Evolutionary conservation across 1,140 invertebrate species (phyloP), one percentile per base, ranked within the genome.

Genomic region (Yoshiicerus persimilis): DNA sequence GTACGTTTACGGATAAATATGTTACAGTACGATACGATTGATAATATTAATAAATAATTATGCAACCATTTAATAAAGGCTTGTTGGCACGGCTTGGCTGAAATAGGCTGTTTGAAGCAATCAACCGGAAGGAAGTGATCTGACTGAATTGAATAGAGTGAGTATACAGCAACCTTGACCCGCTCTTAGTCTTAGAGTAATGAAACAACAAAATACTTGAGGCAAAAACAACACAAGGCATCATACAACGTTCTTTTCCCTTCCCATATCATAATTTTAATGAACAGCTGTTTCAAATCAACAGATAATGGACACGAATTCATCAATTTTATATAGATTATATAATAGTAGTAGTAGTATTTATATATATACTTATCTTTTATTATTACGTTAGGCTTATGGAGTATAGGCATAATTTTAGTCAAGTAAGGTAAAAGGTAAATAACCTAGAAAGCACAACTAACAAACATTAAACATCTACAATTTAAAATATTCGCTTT

Each of bases 201-300:
- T 80, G 75, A 80, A 80, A 80, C 75, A 80, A 80, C 75, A 80
- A 80, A 80, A 80, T 80, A 80, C 32, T 80, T 36, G 16, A n/a
- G 32, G 75, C 75, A 80, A 80, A 80, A 80, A 80, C 75, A 80
- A 80, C 75, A 80, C 75, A 80, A 80, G 75, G 75, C 75, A 80
- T 36, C 34, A 80, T 80, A 70, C 66, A 70, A 30, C 30, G 66
- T 23, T 70, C 27, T 80, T 80, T 80, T 80, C 75, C 75, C 75
- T 80, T 80, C 75, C 75, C 75, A 80, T 80, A 80, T 70, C 66
- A 30, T 80, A 80, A 80, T 80, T 80, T 80, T 80, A 80, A 80
- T 80, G 75, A 80, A 80, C 75, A 34, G 75, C 75, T 80, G 75
- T 80, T 80, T 80, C 75, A 34, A 80, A 80, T 80, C 75, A 80